phyloP scores from a whole-genome alignment of 2,113 vertebrate genomes.

The Pseudorectes ferrugineus region DNA sequence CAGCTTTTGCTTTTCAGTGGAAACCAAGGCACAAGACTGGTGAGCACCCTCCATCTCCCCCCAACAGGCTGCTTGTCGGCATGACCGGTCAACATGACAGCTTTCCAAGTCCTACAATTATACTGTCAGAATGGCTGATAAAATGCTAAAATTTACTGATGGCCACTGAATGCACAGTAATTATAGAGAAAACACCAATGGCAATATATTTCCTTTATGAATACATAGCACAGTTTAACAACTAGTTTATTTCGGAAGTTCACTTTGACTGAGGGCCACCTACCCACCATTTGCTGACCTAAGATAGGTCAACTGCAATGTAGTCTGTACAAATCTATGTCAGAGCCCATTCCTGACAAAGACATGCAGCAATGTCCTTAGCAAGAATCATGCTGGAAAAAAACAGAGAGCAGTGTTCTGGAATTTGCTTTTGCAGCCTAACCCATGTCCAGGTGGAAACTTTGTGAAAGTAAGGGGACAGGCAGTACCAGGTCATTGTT shows the following conservation, averaged over 20 bases:
- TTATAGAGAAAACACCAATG: not conserved
- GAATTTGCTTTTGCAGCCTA: not conserved
- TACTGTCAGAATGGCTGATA: not conserved
- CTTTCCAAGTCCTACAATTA: not conserved
- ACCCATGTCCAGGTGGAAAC: not conserved
- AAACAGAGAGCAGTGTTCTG: not conserved
- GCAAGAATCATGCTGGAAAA: not conserved
- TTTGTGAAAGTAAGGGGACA: not conserved
- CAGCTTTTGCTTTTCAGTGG: not conserved
- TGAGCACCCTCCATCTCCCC: not conserved
- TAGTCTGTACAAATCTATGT: not conserved
- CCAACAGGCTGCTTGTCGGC: not conserved
- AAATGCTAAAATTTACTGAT: not conserved
- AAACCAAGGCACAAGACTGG: not conserved
- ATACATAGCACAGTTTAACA: not conserved
- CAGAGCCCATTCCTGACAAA: not conserved
- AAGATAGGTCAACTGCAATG: not conserved
- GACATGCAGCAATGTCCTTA: fast-evolving
- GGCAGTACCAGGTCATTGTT: not conserved
- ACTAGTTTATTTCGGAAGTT: not conserved
- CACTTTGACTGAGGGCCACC: not conserved
- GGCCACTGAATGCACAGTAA: not conserved
- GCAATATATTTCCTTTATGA: not conserved
- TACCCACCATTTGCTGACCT: not conserved
- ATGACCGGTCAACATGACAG: not conserved